These are phyloP conservation scores for Myrmecobius fasciatus DNA, from an alignment of 2,113 vertebrate species.

Conservation along the genomic window DNA sequence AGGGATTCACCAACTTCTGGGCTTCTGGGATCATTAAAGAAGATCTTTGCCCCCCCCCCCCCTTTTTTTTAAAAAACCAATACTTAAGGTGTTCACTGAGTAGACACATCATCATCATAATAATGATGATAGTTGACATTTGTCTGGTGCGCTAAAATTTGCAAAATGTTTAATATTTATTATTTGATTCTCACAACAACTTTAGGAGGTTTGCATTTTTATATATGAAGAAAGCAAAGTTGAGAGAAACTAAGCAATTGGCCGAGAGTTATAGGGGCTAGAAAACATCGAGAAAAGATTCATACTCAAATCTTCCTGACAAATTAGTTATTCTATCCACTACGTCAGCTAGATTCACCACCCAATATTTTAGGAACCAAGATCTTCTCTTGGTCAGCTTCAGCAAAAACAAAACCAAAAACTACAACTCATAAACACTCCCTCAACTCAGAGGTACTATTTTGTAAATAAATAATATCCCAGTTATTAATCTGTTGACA, in stretches of 20 bases:
- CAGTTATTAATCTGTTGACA: background rate
- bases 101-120: background rate
- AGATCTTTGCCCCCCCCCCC: background rate
- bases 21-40: background rate
- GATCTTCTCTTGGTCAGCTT: background rate
- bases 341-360: background rate
- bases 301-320: background rate
- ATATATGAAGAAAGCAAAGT: background rate
- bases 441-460: background rate
- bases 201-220: background rate
- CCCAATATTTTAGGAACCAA: background rate
- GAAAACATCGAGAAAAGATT: background rate
- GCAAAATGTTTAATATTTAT: background rate
- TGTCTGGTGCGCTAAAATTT: background rate
- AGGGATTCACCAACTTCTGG: background rate
- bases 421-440: background rate
- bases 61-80: no score
- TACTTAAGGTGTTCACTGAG: background rate
- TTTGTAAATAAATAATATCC: background rate
- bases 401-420: background rate
- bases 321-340: background rate
- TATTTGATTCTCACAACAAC: background rate
- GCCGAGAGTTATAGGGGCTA: background rate
- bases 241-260: conserved; percentile 11
- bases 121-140: background rate